Conservation (phyloP, 2,888 invertebrate species). For the Idaea biselata region DNA sequence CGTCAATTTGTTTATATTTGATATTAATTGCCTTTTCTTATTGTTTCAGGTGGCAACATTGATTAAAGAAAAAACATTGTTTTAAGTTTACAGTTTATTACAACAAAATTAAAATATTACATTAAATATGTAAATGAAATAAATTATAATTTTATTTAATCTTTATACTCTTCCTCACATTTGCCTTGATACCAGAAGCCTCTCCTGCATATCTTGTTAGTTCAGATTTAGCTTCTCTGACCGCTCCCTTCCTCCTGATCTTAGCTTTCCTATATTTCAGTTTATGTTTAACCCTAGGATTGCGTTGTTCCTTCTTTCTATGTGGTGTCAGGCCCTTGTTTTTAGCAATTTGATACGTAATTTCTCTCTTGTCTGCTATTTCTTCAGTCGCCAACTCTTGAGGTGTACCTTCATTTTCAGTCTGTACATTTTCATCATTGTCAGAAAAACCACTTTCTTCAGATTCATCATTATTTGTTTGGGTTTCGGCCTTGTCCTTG, state of each 20-base stretch:
- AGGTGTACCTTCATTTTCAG: constrained; percentile 49
- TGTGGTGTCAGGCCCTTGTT: constrained; percentile 96
- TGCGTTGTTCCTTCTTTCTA: constrained; percentile 94
- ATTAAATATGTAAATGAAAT: constrained; percentile 31
- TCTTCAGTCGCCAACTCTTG: constrained; percentile 51
- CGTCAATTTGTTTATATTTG: neutral
- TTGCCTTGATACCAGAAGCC: constrained; percentile 94
- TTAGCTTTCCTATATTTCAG: constrained; percentile 95
- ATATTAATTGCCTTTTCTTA: constrained; percentile 15
- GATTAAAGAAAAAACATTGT: constrained; percentile 28
- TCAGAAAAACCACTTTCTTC: constrained; percentile 72
- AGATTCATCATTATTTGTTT: constrained; percentile 56
- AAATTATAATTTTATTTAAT: constrained; percentile 81
- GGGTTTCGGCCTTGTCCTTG: constrained; percentile 32
- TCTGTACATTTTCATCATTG: constrained; percentile 47
- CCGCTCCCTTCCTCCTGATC: constrained; percentile 95
- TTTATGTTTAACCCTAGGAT: constrained; percentile 97
- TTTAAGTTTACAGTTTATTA: constrained; percentile 46
- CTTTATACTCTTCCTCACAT: constrained; percentile 93
- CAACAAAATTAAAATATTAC: constrained; percentile 38
- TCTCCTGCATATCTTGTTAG: constrained; percentile 93
- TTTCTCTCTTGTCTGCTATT: constrained; percentile 85
- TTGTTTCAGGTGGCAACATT: constrained; percentile 77
- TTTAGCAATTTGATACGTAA: constrained; percentile 96
- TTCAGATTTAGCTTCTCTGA: constrained; percentile 91